Evolutionary conservation across 2,797 vertebrate genomes (phyloP).

Genomic region (Craterocephalus amniculus): DNA sequence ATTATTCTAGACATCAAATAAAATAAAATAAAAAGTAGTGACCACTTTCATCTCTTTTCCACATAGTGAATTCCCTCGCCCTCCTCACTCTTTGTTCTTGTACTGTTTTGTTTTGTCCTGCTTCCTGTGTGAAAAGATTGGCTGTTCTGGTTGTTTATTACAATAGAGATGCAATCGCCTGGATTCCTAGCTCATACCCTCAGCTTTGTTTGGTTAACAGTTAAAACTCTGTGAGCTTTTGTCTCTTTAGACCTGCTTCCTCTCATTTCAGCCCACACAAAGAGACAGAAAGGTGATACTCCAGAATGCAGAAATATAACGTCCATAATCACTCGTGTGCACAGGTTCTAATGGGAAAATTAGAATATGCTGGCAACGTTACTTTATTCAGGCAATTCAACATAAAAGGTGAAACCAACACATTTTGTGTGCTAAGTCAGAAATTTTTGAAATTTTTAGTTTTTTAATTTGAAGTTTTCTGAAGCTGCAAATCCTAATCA

Average conservation of each 20-base stretch:
- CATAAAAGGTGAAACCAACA: no score
- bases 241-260: slow-evolving; percentile 1
- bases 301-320: no score
- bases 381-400: no score
- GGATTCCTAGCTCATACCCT: slow-evolving; percentile 24
- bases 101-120: neutral
- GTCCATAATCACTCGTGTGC: no score
- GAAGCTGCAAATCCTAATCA: no score
- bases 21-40: no score
- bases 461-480: no score
- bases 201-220: slow-evolving; percentile 18
- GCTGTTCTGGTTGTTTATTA: slow-evolving; percentile 25
- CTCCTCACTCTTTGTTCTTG: slow-evolving; percentile 4
- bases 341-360: no score
- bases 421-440: no score
- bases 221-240: neutral
- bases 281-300: neutral
- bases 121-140: slow-evolving; percentile 27
- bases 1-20: no score
- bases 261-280: slow-evolving; percentile 44
- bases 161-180: slow-evolving; percentile 41
- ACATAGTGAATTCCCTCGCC: slow-evolving; percentile 14
- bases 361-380: no score
- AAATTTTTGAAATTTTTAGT: no score
- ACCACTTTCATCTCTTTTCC: neutral